Conservation (phyloP, 1,140 invertebrate species). For the Psilanteris sp. region DNA sequence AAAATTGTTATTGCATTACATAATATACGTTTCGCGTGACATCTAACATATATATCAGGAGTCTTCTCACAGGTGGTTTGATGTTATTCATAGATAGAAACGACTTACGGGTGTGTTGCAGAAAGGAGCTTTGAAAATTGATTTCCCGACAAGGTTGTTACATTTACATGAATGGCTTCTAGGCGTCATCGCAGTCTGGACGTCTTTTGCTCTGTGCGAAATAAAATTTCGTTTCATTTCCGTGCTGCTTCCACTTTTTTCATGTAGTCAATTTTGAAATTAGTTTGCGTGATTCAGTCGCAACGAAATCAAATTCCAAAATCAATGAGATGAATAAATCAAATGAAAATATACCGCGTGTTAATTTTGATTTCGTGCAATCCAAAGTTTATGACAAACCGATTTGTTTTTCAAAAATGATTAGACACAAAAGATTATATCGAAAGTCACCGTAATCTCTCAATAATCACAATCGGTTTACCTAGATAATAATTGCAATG, state of each 20-base stretch:
- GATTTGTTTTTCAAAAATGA: too few species aligned
- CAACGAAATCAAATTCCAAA: background rate
- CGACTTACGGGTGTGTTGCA: conserved; percentile 58
- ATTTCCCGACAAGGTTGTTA: conserved; percentile 64
- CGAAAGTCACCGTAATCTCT: too few species aligned
- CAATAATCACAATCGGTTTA: too few species aligned
- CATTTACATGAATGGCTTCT: conserved; percentile 63
- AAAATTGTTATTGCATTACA: conserved; percentile 47
- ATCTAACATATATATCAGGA: conserved; percentile 56
- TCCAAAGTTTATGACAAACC: too few species aligned
- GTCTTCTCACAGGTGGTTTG: conserved; percentile 65
- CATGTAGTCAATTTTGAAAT: conserved; percentile 28
- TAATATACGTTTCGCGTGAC: conserved; percentile 64
- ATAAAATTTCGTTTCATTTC: conserved; percentile 45
- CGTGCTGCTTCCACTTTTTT: conserved; percentile 1
- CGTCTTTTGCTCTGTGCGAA: conserved; percentile 40
- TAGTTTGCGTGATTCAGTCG: background rate
- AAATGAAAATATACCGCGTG: too few species aligned
- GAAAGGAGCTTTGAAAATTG: conserved; percentile 66
- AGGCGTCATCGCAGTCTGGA: conserved; percentile 33
- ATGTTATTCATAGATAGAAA: conserved; percentile 66
- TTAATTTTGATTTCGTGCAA: too few species aligned
- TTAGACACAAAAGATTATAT: background rate
- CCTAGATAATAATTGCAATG: too few species aligned
- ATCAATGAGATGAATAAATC: too few species aligned